These are phyloP conservation scores for Caenorhabditis brenneri DNA, from an alignment of 1,140 invertebrate genomes.

Conservation along the genomic window DNA sequence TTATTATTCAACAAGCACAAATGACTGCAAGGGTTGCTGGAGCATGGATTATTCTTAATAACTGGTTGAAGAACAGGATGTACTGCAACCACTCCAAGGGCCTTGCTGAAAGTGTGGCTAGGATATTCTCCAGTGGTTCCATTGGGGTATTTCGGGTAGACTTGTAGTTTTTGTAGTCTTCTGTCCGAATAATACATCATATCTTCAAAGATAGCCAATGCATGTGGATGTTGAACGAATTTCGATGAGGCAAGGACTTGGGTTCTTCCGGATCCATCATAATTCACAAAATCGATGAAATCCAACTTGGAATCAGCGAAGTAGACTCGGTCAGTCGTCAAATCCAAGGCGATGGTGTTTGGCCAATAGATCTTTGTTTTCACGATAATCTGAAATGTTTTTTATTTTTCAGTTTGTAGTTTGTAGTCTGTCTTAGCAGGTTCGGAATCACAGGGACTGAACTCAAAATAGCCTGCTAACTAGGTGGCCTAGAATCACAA, in stretches of 20 bases:
- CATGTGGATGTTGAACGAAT: conserved; percentile 82
- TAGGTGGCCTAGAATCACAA: too few relatives aligned
- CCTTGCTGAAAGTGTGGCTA: conserved; percentile 82
- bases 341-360: conserved; percentile 91
- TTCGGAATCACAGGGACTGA: too few relatives aligned
- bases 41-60: conserved; percentile 80
- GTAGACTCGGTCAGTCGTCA: conserved; percentile 89
- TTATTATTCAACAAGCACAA: conserved; percentile 80
- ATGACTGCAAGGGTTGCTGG: conserved; percentile 82
- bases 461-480: too few relatives aligned
- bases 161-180: conserved; percentile 69
- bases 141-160: conserved; percentile 70
- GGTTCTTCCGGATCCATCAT: conserved; percentile 82
- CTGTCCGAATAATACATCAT: conserved; percentile 87
- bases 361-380: conserved; percentile 98
- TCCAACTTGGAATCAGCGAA: conserved; percentile 97
- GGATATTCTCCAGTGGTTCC: conserved; percentile 67
- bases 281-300: conserved; percentile 97
- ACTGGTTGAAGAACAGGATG: conserved; percentile 88
- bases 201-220: conserved; percentile 90
- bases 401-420: too few relatives aligned
- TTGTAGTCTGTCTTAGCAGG: too few relatives aligned
- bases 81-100: conserved; percentile 89
- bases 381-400: too few relatives aligned
- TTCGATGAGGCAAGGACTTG: conserved; percentile 68